Conservation (phyloP, 1,140 invertebrate species). For the Pogonognathellus flavescens region DNA sequence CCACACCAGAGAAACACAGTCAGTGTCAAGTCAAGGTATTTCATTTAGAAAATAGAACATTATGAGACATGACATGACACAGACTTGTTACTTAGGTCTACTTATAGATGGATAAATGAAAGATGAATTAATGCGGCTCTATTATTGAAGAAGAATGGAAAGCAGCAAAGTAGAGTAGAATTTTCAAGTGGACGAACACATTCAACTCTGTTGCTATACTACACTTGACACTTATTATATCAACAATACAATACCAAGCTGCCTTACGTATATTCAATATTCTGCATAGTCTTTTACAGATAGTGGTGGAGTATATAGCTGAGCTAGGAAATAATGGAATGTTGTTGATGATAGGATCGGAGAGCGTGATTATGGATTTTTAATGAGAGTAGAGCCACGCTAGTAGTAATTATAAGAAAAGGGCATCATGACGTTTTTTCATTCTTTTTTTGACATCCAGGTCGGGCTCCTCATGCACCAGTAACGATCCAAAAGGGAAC, state of each 20-base stretch:
- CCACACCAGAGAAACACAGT: too few relatives aligned
- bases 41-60: too few relatives aligned
- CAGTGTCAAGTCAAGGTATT: too few relatives aligned
- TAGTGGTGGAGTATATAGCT: too few relatives aligned
- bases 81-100: not conserved
- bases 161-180: not conserved
- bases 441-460: slow-evolving; percentile 68
- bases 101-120: not conserved
- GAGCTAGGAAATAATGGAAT: slow-evolving; percentile 20
- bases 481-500: slow-evolving; percentile 69
- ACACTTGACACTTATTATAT: too few relatives aligned
- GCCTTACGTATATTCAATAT: too few relatives aligned
- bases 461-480: slow-evolving; percentile 72
- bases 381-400: slow-evolving; percentile 57
- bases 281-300: too few relatives aligned
- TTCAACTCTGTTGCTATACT: too few relatives aligned
- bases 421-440: slow-evolving; percentile 38
- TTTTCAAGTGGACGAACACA: too few relatives aligned
- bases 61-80: not conserved
- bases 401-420: slow-evolving; percentile 56
- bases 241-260: too few relatives aligned
- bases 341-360: slow-evolving; percentile 53
- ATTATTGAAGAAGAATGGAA: too few relatives aligned
- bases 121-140: not conserved
- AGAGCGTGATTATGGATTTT: slow-evolving; percentile 66